Percentiles rank a stretch among this genome's conserved stretches.
These are phyloP conservation scores for Passer domesticus DNA, from an alignment of 2,113 vertebrate genomes.

Conservation along the genomic window DNA sequence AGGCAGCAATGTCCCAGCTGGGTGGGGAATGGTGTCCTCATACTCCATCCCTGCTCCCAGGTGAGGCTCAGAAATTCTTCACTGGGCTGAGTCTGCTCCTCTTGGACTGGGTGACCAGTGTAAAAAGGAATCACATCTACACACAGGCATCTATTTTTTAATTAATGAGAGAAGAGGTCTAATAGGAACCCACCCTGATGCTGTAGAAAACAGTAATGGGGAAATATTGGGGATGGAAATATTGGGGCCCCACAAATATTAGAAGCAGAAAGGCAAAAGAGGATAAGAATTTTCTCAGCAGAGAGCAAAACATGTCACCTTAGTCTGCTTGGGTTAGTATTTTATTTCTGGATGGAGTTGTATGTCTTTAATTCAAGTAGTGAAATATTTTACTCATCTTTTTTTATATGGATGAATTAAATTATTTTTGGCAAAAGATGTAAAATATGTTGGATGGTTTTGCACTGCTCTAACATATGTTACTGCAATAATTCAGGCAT, in stretches of 20 bases:
- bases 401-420: slow-evolving; percentile 23
- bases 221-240: neutral
- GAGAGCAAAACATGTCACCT: neutral
- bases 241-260: neutral
- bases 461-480: slow-evolving; percentile 43
- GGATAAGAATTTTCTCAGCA: neutral
- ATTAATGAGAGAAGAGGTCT: neutral
- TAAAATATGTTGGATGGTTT: slow-evolving; percentile 37
- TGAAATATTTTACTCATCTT: slow-evolving; percentile 37
- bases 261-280: neutral
- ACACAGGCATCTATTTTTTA: neutral
- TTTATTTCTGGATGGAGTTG: slow-evolving; percentile 8
- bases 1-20: neutral
- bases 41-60: neutral
- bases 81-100: neutral
- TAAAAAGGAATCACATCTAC: neutral
- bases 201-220: neutral
- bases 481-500: slow-evolving; percentile 29
- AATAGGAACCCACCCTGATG: neutral
- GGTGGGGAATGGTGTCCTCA: neutral
- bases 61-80: neutral
- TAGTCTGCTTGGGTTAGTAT: neutral
- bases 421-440: slow-evolving; percentile 53
- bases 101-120: neutral
- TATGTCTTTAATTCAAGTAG: slow-evolving; percentile 42